Evolutionary conservation across 2,113 vertebrate genomes (phyloP).

Genomic region (Malurus alboscapulatus): DNA sequence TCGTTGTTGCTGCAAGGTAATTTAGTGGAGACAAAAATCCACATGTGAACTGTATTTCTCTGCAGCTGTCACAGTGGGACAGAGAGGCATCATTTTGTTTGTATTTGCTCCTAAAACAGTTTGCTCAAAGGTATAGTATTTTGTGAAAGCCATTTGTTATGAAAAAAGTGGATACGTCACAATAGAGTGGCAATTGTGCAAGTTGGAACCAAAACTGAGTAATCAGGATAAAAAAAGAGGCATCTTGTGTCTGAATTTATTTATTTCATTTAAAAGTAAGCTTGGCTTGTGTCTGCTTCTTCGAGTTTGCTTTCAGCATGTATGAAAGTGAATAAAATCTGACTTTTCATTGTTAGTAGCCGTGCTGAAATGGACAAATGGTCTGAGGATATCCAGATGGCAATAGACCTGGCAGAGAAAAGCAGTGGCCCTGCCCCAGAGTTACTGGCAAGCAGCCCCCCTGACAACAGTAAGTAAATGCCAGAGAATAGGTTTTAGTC

Average conservation of each 20-base stretch:
- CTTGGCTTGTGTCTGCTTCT: not conserved
- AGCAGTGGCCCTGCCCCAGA: conserved; percentile 82
- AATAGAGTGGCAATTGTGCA: not conserved
- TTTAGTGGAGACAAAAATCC: not conserved
- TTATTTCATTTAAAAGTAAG: not conserved
- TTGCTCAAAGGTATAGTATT: not conserved
- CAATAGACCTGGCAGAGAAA: conserved; percentile 86
- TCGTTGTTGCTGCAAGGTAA: conserved; percentile 94
- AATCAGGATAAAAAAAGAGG: not conserved
- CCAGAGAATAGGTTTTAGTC: not conserved
- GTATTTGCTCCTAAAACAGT: not conserved
- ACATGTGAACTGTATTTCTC: not conserved
- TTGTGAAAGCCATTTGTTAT: not conserved
- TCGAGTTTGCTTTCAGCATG: not conserved
- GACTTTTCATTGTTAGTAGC: conserved; percentile 71
- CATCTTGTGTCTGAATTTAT: not conserved
- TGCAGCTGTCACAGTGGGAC: not conserved
- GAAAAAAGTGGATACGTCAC: not conserved
- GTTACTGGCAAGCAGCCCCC: conserved; percentile 80
- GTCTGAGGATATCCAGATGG: conserved; percentile 92
- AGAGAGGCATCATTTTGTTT: not conserved
- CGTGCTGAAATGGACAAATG: conserved; percentile 91
- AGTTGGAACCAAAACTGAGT: not conserved
- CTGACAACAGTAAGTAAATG: conserved; percentile 87
- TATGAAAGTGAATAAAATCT: not conserved